Base-by-base conservation (phyloP, 2,888 invertebrate genomes). In the Ceraclea dissimilis region DNA sequence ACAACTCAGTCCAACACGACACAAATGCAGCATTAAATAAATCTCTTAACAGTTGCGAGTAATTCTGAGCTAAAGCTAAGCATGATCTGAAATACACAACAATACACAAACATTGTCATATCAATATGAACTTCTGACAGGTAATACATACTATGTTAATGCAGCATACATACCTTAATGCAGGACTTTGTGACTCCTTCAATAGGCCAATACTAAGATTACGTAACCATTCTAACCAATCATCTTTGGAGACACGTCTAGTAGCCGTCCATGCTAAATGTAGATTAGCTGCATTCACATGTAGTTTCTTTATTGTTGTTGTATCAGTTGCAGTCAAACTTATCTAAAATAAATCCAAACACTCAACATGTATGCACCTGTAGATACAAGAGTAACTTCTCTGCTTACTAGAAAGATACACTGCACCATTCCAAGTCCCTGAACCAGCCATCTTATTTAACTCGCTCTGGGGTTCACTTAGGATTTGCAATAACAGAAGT, bases 21-120 rank as follows among this genome's bases (percentile, higher is more conserved):
- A 99, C 95, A 71, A 99, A 99, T 0, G 98, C 97, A 0, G 98
- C 97, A 72, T 99, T 98, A 71, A 99, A 99, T 22, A 99, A 74
- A 69, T 99, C 98, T 50, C 95, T 84, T 1, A 97, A 85, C n/a
- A 99, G 76, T 66, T 96, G 95, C 0, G 93, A 90, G 72, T 98
- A 95, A 22, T 92, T 91, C 73, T 97, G 95, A 0, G 95, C 94
- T 17, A 97, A 73, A 0, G 90, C 87, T 67, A 92, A 85, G 67
- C 98, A 98, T 1, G 97, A 94, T 61, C 94, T 80, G 68, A 13
- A 67, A 68, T 11, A 34, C 48, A 34, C 13, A 53, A 47, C 4
- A 4, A 19, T 19, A 18, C 19, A 50, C 17, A 50, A n/a, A n/a
- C 34, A 31, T 50, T 50, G n/a, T 33, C 2, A 31, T 10, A 26